Base-by-base conservation (phyloP, 2,888 invertebrate species). In the Leptura quadrifasciata region DNA sequence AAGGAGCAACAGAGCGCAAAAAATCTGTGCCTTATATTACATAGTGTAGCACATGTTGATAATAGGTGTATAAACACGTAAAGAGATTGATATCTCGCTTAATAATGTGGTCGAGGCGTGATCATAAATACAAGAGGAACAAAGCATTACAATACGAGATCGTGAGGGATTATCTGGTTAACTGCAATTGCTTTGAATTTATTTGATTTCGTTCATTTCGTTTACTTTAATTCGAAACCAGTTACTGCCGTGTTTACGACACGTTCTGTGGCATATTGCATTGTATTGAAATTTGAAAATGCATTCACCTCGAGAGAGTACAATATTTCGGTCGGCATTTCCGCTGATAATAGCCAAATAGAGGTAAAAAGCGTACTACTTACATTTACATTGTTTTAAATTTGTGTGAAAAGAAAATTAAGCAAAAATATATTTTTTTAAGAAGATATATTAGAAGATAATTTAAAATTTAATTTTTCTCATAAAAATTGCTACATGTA, bases 51-150 rank as follows among this genome's bases (percentile, higher is more conserved):
- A 83, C 78, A 76, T 80, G 81, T 82, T 81, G 80, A 82, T 82
- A 82, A 83, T 81, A 79, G 80, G 80, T 79, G 81, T 82, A 79
- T 82, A 83, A 80, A 81, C 82, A 82, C 81, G 81, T 81, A 81
- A 82, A 81, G 80, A 82, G 83, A 83, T 83, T 83, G 83, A 82
- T 83, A 83, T 83, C 83, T 81, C 72, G 78, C 73, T 81, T 82
- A 82, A 82, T 82, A 83, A 81, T 81, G 82, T 79, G 79, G 79
- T 72, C 76, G 79, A 78, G 81, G 80, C 81, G 81, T 79, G 80
- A 80, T 81, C 81, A 78, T 82, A 81, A 82, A 83, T 80, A 81
- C 79, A 76, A 80, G 80, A 80, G 77, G 72, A 78, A 83, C 80
- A 82, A 82, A 82, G 80, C 78, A 5, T 15, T 27, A 54, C n/a